A percentile compares a stretch with the other conserved stretches of the same genome.
Evolutionary conservation across 2,888 invertebrate genomes (phyloP).

Genomic region (Cantharis nigra): DNA sequence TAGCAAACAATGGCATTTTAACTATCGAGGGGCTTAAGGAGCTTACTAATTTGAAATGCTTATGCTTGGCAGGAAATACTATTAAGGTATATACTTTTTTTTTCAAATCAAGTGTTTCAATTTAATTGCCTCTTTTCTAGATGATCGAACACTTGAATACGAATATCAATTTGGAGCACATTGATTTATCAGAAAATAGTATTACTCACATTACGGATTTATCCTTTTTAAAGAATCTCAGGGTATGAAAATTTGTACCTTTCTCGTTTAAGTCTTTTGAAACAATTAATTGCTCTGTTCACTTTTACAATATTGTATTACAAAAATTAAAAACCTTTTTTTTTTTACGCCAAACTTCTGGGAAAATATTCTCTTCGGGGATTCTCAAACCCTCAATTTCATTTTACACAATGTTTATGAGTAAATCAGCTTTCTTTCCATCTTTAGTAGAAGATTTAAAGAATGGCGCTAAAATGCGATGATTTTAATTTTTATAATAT

Average conservation of each 20-base stretch:
- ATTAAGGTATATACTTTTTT: slow-evolving; percentile 67
- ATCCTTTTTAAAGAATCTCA: slow-evolving; percentile 78
- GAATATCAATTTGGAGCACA: slow-evolving; percentile 77
- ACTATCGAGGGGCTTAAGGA: slow-evolving; percentile 90
- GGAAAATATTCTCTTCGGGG: too few species aligned
- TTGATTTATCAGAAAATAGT: slow-evolving; percentile 89
- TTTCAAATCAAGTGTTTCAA: background rate
- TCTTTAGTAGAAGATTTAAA: too few species aligned
- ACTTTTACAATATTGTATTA: too few species aligned
- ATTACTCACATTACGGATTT: slow-evolving; percentile 85
- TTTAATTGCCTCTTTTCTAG: slow-evolving; percentile 50
- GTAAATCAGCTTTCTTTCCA: too few species aligned
- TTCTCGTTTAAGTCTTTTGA: slow-evolving; percentile 5
- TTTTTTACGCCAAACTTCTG: too few species aligned
- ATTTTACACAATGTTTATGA: too few species aligned
- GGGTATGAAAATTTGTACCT: slow-evolving; percentile 63
- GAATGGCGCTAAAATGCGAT: too few species aligned
- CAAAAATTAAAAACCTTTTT: too few species aligned
- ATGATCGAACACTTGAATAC: slow-evolving; percentile 87
- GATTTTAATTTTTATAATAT: too few species aligned
- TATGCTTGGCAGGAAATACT: slow-evolving; percentile 87
- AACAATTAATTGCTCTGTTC: background rate
- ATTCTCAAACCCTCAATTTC: too few species aligned
- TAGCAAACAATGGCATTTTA: slow-evolving; percentile 86
- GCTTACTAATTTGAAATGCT: slow-evolving; percentile 75